These are phyloP conservation scores for Homarus gammarus DNA, from an alignment of 2,888 invertebrate species.

Conservation along the genomic window DNA sequence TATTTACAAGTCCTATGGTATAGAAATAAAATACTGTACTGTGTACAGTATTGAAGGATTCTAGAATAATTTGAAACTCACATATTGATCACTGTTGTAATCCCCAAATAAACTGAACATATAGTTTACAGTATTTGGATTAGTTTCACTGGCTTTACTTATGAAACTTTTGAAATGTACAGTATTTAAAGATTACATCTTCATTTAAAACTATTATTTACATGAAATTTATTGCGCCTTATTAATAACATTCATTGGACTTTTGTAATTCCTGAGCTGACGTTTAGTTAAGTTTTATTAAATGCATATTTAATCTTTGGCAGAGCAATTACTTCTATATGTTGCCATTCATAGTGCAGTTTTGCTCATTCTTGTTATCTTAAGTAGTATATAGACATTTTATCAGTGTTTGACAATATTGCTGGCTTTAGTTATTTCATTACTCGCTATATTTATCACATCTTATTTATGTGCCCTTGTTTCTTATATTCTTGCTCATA, in stretches of 20 bases:
- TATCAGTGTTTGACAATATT: background rate
- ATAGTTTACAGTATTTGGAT: background rate
- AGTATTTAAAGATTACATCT: too few species aligned
- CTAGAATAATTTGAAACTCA: too few species aligned
- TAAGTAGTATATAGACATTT: background rate
- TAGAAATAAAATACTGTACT: too few species aligned
- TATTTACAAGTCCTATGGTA: too few species aligned
- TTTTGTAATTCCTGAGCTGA: background rate
- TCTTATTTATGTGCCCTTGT: background rate
- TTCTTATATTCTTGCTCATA: background rate
- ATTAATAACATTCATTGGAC: too few species aligned
- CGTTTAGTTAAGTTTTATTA: background rate
- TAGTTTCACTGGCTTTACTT: too few species aligned
- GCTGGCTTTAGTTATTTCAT: background rate
- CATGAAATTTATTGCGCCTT: too few species aligned
- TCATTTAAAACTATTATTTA: too few species aligned
- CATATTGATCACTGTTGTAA: background rate
- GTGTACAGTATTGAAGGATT: too few species aligned
- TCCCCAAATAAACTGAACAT: background rate
- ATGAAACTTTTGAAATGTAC: too few species aligned
- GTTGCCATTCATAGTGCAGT: background rate
- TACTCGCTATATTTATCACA: background rate
- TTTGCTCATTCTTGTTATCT: background rate
- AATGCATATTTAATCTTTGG: background rate
- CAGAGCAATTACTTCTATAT: background rate